Evolutionary conservation across 2,113 vertebrate genomes (phyloP).

Genomic region (Larimichthys polyactis): DNA sequence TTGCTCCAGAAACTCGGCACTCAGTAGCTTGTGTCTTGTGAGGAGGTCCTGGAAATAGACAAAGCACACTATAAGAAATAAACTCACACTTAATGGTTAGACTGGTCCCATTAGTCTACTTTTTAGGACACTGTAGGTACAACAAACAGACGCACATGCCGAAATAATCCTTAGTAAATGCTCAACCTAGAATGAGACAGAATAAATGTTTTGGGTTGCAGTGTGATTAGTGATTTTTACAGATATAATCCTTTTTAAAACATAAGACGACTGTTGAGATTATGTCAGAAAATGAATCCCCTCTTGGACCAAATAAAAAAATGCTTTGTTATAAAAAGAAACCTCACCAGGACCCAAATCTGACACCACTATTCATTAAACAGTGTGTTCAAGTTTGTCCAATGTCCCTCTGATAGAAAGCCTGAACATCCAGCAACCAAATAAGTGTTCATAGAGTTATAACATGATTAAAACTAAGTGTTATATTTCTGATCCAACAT

Average conservation of each 20-base stretch:
- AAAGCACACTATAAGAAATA: slow-evolving; percentile 6
- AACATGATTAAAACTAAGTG: not conserved
- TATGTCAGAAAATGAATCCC: not conserved
- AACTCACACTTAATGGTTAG: not conserved
- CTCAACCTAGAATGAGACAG: not conserved
- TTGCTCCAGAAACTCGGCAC: slow-evolving; percentile 96
- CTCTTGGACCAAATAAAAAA: slow-evolving; percentile 1
- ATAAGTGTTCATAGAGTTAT: too few species aligned
- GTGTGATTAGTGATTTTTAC: not conserved
- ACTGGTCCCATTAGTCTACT: not conserved
- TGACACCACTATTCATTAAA: not conserved
- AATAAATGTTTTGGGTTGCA: not conserved
- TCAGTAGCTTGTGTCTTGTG: slow-evolving; percentile 96
- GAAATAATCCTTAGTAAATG: not conserved
- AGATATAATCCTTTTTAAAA: slow-evolving; percentile 6
- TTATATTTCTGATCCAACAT: not conserved
- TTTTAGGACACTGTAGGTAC: not conserved
- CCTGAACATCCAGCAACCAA: not conserved
- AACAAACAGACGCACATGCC: not conserved
- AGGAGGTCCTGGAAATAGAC: slow-evolving; percentile 90
- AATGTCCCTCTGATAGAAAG: not conserved
- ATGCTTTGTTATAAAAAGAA: not conserved
- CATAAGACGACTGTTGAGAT: not conserved
- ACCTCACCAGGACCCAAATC: not conserved
- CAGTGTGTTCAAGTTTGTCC: not conserved